These are phyloP conservation scores for Drosophila kanapiae DNA, from an alignment of 1,140 invertebrate species.

Conservation along the genomic window DNA sequence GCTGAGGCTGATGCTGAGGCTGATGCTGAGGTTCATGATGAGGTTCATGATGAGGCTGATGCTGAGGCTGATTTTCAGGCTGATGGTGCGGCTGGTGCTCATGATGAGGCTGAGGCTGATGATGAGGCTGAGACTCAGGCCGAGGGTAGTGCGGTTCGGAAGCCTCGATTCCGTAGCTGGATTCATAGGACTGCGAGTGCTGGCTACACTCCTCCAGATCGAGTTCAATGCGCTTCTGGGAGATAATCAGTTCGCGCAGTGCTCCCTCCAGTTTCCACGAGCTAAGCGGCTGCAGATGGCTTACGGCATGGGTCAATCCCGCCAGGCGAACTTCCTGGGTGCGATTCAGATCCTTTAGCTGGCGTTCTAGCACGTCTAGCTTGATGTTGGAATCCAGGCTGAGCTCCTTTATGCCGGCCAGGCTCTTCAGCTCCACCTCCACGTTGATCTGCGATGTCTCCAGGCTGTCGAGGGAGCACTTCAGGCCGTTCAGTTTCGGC, in stretches of 20 bases:
- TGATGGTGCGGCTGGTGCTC: neutral
- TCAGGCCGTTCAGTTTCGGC: constrained; percentile 62
- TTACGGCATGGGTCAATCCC: constrained; percentile 29
- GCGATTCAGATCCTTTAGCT: constrained; percentile 49
- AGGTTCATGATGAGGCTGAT: neutral
- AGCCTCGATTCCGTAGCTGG: constrained; percentile 22
- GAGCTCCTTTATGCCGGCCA: constrained; percentile 50
- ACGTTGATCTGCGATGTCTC: constrained; percentile 70
- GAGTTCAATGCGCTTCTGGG: constrained; percentile 67
- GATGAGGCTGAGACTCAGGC: too few relatives aligned
- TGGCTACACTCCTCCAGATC: constrained; percentile 56
- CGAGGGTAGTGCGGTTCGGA: neutral
- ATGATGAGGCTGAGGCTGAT: neutral
- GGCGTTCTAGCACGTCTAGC: constrained; percentile 31
- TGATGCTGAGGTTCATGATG: neutral
- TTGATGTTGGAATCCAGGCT: constrained; percentile 47
- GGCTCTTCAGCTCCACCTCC: constrained; percentile 59
- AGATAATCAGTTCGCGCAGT: constrained; percentile 62
- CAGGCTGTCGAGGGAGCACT: constrained; percentile 61
- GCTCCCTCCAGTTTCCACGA: constrained; percentile 59
- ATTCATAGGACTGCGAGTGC: neutral
- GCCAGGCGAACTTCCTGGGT: constrained; percentile 49
- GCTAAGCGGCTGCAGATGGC: constrained; percentile 49
- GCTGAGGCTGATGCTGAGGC: neutral
- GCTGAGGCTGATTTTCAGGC: neutral